A percentile compares a stretch with the other conserved stretches of the same genome.
Conservation (phyloP, 2,113 vertebrate genomes). For the Acanthisitta chloris region DNA sequence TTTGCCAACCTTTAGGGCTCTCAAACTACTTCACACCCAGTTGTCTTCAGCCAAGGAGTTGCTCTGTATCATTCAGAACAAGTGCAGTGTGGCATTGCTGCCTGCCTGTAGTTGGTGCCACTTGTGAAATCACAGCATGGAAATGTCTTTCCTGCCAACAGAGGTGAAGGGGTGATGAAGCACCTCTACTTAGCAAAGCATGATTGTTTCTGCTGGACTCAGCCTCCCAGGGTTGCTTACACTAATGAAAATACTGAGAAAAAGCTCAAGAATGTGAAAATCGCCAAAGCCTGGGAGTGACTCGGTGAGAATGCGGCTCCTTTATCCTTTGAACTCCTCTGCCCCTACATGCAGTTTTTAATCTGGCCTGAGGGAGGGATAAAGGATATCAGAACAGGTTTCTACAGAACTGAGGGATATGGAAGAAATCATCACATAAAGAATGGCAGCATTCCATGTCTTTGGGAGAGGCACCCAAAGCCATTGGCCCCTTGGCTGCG, state of each 20-base stretch:
- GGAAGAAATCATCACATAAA: neutral
- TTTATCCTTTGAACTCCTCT: neutral
- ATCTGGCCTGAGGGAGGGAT: constrained; percentile 21
- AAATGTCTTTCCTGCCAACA: neutral
- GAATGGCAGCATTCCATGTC: neutral
- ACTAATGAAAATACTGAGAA: neutral
- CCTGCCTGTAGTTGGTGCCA: neutral
- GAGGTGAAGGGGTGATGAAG: neutral
- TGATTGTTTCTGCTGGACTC: neutral
- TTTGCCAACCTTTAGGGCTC: neutral
- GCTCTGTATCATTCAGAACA: neutral
- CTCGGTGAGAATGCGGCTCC: neutral
- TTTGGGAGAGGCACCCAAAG: neutral
- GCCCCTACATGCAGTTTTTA: neutral
- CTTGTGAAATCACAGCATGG: neutral
- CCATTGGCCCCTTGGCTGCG: neutral
- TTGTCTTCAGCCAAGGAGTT: neutral
- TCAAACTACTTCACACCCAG: neutral
- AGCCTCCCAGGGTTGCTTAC: neutral
- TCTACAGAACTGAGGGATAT: neutral
- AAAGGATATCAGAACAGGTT: neutral
- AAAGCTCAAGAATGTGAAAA: neutral
- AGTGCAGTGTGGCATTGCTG: neutral
- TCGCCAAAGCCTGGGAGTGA: neutral
- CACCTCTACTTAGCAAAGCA: neutral